A percentile compares a stretch with the other conserved stretches of the same genome.
These are phyloP conservation scores for Carterocephalus palaemon DNA, from an alignment of 2,888 invertebrate species.

Conservation along the genomic window DNA sequence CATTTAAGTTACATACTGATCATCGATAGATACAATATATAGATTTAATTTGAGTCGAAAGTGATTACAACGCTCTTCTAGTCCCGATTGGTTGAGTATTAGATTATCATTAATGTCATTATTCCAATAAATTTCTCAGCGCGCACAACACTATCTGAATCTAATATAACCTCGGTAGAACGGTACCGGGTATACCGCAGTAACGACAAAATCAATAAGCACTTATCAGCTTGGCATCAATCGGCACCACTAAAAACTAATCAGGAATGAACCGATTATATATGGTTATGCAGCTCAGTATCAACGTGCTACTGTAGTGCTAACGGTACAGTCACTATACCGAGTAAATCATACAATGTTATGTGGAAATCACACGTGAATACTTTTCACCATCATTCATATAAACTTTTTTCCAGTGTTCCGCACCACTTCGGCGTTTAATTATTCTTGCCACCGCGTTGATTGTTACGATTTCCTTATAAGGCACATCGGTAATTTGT, in stretches of 20 bases:
- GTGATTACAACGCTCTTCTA: too few species aligned
- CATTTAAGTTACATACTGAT: too few species aligned
- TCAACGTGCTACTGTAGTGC: constrained; percentile 10
- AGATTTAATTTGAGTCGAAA: too few species aligned
- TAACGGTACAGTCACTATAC: constrained; percentile 11
- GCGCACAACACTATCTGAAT: too few species aligned
- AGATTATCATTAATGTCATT: too few species aligned
- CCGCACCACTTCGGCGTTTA: constrained; percentile 65
- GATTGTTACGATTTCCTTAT: constrained; percentile 69
- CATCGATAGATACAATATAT: too few species aligned
- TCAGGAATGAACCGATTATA: constrained; percentile 13
- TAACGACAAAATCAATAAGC: constrained; percentile 14
- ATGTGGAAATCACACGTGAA: constrained; percentile 32
- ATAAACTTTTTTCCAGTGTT: constrained; percentile 37
- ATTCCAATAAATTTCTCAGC: too few species aligned
- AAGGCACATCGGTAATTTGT: constrained; percentile 67
- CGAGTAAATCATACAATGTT: constrained; percentile 23
- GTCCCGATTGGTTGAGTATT: too few species aligned
- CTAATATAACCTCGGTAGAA: constrained; percentile 1
- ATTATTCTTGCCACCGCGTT: constrained; percentile 61
- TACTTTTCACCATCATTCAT: constrained; percentile 25
- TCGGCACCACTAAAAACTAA: constrained; percentile 17
- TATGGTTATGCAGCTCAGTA: constrained; percentile 17
- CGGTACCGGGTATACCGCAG: constrained; percentile 9
- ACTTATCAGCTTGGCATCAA: constrained; percentile 12